These are phyloP conservation scores for Saimiri boliviensis DNA, from an alignment of 2,113 vertebrate genomes.

Conservation along the genomic window DNA sequence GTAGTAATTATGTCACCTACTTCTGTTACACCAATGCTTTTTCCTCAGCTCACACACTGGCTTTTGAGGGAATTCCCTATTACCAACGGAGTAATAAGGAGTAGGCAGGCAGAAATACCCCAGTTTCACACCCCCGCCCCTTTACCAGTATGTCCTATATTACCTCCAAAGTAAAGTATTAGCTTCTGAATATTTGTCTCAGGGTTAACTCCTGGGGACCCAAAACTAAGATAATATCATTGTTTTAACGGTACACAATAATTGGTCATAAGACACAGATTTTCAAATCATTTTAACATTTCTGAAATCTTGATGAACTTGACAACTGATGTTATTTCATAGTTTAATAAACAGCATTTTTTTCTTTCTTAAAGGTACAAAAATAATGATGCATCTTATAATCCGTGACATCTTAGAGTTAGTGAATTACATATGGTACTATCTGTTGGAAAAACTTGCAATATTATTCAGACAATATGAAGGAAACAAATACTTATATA, in stretches of 20 bases:
- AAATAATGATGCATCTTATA: neutral
- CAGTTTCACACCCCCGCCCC: neutral
- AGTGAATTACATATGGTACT: neutral
- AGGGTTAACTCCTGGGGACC: neutral
- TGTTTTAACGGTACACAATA: neutral
- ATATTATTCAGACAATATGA: neutral
- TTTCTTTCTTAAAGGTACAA: neutral
- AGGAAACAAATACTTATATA: neutral
- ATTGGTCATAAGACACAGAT: neutral
- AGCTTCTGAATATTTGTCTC: neutral
- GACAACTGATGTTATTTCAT: neutral
- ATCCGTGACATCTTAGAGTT: neutral
- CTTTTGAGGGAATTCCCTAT: neutral
- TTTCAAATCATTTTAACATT: slow-evolving; percentile 30
- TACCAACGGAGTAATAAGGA: neutral
- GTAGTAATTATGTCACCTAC: neutral
- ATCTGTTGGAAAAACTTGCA: neutral
- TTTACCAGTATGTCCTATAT: neutral
- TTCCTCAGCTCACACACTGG: neutral
- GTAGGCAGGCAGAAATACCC: neutral
- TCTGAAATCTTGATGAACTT: neutral
- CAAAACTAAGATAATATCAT: neutral
- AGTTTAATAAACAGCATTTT: neutral
- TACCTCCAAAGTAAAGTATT: neutral
- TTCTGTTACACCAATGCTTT: neutral